These are phyloP conservation scores for Hyalella azteca DNA, from an alignment of 2,888 invertebrate species.

Conservation along the genomic window DNA sequence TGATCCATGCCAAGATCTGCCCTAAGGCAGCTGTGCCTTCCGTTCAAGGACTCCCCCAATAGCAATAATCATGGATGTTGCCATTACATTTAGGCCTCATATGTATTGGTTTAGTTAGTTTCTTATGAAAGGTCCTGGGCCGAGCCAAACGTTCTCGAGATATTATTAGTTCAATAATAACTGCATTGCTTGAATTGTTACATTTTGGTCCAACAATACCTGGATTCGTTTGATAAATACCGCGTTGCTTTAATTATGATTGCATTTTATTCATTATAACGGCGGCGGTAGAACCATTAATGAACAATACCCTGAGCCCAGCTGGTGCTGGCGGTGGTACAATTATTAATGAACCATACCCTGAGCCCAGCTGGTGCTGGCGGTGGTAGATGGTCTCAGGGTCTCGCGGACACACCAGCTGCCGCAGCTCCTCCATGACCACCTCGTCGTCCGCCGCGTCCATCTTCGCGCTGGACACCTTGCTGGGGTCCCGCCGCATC, in stretches of 20 bases:
- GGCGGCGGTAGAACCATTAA: neutral
- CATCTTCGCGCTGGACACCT: neutral
- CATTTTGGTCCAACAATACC: neutral
- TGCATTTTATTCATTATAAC: neutral
- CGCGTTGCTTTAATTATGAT: neutral
- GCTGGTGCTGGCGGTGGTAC: neutral
- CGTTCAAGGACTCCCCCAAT: no score
- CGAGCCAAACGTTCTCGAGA: no score
- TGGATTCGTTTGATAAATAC: neutral
- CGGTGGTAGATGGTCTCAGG: constrained; percentile 81
- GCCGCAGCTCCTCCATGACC: constrained; percentile 76
- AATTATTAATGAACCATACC: constrained; percentile 63
- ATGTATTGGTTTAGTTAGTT: no score
- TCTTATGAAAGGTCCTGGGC: no score
- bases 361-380: constrained; percentile 85
- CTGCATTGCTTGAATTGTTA: neutral
- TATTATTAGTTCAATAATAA: neutral
- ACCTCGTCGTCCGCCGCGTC: constrained; percentile 75
- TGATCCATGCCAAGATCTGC: no score
- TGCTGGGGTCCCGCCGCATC: constrained; percentile 40
- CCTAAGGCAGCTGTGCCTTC: no score
- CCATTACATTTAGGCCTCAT: no score
- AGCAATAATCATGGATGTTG: no score
- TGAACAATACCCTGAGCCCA: neutral
- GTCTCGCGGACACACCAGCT: constrained; percentile 82